Evolutionary conservation across 2,888 invertebrate genomes (phyloP).

Genomic region (Cremastobaeus sp.): DNA sequence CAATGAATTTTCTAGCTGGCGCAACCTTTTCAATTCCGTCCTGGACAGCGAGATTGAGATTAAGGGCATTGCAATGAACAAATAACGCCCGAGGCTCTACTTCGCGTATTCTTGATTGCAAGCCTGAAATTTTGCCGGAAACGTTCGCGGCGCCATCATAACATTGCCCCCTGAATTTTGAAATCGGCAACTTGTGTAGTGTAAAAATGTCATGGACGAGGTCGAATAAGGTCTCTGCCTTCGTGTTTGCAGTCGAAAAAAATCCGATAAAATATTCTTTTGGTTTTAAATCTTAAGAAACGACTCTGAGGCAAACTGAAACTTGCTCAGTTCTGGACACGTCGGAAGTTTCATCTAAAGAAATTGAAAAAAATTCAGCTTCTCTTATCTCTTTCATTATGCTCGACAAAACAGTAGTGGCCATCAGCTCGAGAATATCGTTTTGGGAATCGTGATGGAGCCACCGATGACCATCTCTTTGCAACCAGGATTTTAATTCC

Average conservation of each 20-base stretch:
- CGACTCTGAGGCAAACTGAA: conserved; percentile 31
- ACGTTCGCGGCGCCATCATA: conserved; percentile 44
- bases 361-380: conserved; percentile 17
- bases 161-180: conserved; percentile 59
- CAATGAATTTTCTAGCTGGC: conserved; percentile 4
- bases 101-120: conserved; percentile 60
- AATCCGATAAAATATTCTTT: conserved; percentile 55
- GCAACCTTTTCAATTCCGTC: conserved; percentile 1
- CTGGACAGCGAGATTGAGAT: neutral
- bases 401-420: conserved; percentile 21
- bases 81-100: conserved; percentile 56
- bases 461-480: conserved; percentile 46
- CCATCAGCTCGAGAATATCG: conserved; percentile 48
- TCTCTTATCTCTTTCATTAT: conserved; percentile 20
- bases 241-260: conserved; percentile 46
- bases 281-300: conserved; percentile 34
- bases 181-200: conserved; percentile 7
- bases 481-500: conserved; percentile 50
- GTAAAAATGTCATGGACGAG: neutral
- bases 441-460: conserved; percentile 48
- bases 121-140: conserved; percentile 56
- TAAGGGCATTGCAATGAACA: conserved; percentile 5
- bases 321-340: conserved; percentile 52
- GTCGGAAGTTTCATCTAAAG: conserved; percentile 28
- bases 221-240: conserved; percentile 18